Conservation (phyloP, 2,113 vertebrate species). For the Strigops habroptila region DNA sequence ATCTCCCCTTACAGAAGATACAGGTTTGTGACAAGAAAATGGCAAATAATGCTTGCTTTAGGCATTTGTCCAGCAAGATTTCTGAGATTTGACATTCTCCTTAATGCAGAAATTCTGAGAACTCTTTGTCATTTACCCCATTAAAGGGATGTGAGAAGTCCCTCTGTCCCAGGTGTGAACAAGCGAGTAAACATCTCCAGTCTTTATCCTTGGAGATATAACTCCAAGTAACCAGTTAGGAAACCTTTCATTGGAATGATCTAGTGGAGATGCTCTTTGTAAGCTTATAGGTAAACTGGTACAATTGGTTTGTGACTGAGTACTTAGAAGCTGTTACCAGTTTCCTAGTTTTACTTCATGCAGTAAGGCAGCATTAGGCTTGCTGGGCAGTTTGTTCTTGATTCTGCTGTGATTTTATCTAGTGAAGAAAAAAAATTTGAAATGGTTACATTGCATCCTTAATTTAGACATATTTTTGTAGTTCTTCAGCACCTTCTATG, state of each 20-base stretch:
- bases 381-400: not conserved
- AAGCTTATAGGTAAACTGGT: not conserved
- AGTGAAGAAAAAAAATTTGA: not conserved
- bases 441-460: fast-evolving
- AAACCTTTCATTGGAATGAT: not conserved
- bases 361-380: not conserved
- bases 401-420: not conserved
- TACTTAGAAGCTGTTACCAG: not conserved
- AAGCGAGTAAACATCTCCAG: not conserved
- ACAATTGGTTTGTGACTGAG: not conserved
- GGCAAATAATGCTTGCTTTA: not conserved
- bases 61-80: not conserved
- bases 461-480: not conserved
- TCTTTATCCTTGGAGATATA: not conserved
- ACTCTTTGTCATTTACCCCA: not conserved
- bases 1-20: not conserved
- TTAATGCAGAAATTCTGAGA: not conserved
- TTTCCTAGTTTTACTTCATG: not conserved
- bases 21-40: not conserved
- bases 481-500: not conserved
- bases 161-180: fast-evolving
- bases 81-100: not conserved
- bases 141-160: not conserved
- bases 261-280: not conserved
- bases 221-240: not conserved